Conservation (phyloP, 2,797 vertebrate genomes). For the Parauchenoglanis ngamensis region DNA sequence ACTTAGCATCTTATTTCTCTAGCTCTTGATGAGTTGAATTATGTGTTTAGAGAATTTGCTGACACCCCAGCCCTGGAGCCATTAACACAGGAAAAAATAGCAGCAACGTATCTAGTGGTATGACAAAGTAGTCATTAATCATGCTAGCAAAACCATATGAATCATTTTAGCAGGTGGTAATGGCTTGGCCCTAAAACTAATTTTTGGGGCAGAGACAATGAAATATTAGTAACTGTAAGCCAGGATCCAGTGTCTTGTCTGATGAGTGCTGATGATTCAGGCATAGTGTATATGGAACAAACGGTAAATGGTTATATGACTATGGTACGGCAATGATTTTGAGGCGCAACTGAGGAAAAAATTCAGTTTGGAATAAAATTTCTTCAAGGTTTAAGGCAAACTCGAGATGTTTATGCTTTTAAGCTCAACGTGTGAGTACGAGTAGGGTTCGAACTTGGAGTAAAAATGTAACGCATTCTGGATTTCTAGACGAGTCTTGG, state of each 20-base stretch:
- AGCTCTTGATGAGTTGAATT: neutral
- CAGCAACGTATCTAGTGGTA: conserved; percentile 8
- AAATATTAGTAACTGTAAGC: conserved; percentile 54
- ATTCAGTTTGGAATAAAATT: neutral
- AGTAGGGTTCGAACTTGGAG: neutral
- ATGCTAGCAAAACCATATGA: conserved; percentile 19
- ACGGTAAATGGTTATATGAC: conserved; percentile 18
- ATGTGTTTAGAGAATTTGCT: neutral
- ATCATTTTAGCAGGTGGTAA: conserved; percentile 27
- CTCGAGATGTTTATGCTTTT: neutral
- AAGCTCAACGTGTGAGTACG: neutral
- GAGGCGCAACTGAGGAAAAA: neutral
- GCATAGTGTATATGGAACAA: conserved; percentile 47
- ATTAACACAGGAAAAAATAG: conserved; percentile 2
- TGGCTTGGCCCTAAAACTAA: conserved; percentile 14
- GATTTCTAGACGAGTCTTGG: neutral
- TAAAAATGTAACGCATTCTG: no score
- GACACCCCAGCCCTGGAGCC: neutral
- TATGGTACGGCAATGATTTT: neutral
- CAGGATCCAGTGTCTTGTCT: conserved; percentile 40
- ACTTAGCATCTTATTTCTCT: neutral
- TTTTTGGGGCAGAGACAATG: conserved; percentile 54
- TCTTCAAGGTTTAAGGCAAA: neutral
- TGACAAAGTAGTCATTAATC: conserved; percentile 25
- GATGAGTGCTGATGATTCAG: conserved; percentile 62